phyloP scores from a whole-genome alignment of 1,140 invertebrate genomes.

The Micrasema minimum region DNA sequence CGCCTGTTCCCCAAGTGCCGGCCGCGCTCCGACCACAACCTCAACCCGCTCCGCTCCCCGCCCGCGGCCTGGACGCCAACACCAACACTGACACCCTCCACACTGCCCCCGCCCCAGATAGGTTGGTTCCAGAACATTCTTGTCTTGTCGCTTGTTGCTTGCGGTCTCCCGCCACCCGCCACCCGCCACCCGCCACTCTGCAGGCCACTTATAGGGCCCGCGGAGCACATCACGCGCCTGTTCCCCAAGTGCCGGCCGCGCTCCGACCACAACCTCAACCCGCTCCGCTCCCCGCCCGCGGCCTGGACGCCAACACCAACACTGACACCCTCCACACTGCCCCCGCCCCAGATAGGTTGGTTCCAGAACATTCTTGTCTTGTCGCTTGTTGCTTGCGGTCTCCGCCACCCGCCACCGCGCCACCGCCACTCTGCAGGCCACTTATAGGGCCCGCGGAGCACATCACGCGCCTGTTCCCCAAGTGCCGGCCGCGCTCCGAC shows the following conservation, averaged over 20 bases:
- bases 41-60: constrained; percentile 61
- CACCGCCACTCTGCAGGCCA: too few relatives aligned
- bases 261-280: constrained; percentile 70
- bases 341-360: constrained; percentile 49
- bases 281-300: constrained; percentile 28
- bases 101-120: constrained; percentile 48
- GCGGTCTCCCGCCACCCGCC: constrained; percentile 58
- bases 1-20: constrained; percentile 86
- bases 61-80: constrained; percentile 30
- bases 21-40: constrained; percentile 71
- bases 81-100: constrained; percentile 40
- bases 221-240: constrained; percentile 81
- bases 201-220: too few relatives aligned
- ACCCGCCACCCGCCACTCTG: constrained; percentile 58
- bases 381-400: background rate
- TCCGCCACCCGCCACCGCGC: constrained; percentile 60
- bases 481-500: constrained; percentile 77
- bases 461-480: constrained; percentile 85
- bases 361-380: constrained; percentile 3
- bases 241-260: constrained; percentile 86
- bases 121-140: constrained; percentile 25
- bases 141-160: background rate
- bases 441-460: constrained; percentile 78
- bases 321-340: constrained; percentile 40
- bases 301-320: constrained; percentile 33